Conservation (phyloP, 2,797 vertebrate species). For the Lindbergichthys nudifrons region DNA sequence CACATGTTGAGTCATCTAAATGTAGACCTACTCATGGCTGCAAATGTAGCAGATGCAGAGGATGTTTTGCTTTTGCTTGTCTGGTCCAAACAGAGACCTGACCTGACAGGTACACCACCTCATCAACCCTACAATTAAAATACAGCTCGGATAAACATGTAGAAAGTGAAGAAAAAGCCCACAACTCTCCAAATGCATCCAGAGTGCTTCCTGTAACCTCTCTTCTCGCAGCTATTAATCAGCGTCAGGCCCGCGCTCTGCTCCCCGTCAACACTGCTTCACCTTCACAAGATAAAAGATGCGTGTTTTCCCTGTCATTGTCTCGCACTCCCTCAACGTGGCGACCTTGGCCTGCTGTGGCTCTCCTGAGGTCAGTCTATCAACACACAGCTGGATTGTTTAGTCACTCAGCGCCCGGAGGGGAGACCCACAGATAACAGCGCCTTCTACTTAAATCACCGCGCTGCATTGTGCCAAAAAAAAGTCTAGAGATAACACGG, state of each 20-base stretch:
- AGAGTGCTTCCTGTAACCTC: conserved; percentile 27
- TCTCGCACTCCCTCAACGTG: conserved; percentile 32
- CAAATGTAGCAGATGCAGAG: too few species aligned
- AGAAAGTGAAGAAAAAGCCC: not conserved
- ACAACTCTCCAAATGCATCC: not conserved
- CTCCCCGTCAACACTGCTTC: conserved; percentile 35
- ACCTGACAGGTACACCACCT: not conserved
- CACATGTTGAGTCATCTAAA: too few species aligned
- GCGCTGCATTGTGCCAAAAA: conserved; percentile 33
- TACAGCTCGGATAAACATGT: not conserved
- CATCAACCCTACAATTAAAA: not conserved
- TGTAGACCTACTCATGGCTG: too few species aligned
- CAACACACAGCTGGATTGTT: conserved; percentile 51
- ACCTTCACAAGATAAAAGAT: conserved; percentile 60
- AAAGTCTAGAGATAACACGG: conserved; percentile 16
- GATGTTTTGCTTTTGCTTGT: not conserved
- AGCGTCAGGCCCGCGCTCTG: conserved; percentile 22
- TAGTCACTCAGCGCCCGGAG: conserved; percentile 43
- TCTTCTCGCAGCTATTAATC: conserved; percentile 43
- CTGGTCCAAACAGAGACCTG: not conserved
- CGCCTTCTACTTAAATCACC: conserved; percentile 17
- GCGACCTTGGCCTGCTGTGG: conserved; percentile 55
- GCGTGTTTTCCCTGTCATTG: conserved; percentile 41
- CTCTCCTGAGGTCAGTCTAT: conserved; percentile 65
- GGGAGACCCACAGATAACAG: conserved; percentile 39